phyloP scores from a whole-genome alignment of 2,888 invertebrate species.

The Gibbula magus region DNA sequence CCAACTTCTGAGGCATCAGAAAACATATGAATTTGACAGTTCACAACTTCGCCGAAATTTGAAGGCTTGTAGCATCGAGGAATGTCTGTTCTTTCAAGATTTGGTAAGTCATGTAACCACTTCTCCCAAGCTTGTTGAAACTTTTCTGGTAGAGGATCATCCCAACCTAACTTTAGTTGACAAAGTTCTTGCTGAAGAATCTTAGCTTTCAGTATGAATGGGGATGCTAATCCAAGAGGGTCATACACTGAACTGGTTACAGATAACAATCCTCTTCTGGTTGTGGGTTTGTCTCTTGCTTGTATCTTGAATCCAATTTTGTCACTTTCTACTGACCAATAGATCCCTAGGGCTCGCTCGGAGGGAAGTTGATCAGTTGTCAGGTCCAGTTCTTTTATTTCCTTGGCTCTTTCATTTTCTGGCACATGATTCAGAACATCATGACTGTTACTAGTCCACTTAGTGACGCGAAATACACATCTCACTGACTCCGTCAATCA shows the following conservation, averaged over 20 bases:
- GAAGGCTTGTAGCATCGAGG: neutral
- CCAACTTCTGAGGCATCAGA: slow-evolving; percentile 1
- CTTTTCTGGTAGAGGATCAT: neutral
- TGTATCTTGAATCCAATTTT: slow-evolving; percentile 16
- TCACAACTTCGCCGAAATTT: neutral
- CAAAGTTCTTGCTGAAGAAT: slow-evolving; percentile 4
- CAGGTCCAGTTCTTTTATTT: neutral
- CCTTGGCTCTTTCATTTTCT: slow-evolving; percentile 15
- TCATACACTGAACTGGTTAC: slow-evolving; percentile 22
- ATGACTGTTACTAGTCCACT: slow-evolving; percentile 28
- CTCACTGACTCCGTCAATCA: slow-evolving; percentile 12
- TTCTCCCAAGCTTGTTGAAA: neutral
- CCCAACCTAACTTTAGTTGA: neutral
- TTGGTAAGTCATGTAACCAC: slow-evolving; percentile 14
- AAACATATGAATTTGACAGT: slow-evolving; percentile 5
- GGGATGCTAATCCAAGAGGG: slow-evolving; percentile 23
- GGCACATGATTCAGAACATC: slow-evolving; percentile 18
- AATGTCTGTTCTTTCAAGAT: neutral
- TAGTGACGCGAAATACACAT: slow-evolving; percentile 20
- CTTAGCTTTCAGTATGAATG: slow-evolving; percentile 17
- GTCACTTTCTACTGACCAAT: slow-evolving; percentile 23
- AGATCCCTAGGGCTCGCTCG: slow-evolving; percentile 28
- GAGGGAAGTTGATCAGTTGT: neutral
- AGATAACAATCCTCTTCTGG: slow-evolving; percentile 19
- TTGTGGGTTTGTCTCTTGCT: neutral